Evolutionary conservation across 1,140 invertebrate genomes (phyloP), one percentile per base, ranked within the genome.

Genomic region (Rhynchophorus ferrugineus): DNA sequence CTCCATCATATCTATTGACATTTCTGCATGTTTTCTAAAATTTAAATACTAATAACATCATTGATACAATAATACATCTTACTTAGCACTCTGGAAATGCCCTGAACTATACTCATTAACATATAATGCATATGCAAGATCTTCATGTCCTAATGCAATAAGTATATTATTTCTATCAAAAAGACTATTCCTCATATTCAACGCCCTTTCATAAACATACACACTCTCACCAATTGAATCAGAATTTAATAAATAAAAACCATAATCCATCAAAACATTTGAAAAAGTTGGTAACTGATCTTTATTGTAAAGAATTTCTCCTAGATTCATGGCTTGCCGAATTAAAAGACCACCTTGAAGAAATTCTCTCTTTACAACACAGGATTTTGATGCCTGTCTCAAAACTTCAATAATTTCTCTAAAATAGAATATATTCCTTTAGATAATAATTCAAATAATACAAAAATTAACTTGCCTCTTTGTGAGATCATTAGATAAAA

Each of bases 31-130:
- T 52, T 84, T 78, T 57, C 82, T 85, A 63, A 44, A 65, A 69
- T 58, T 61, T 60, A n/a, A 21, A 19, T 49, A 34, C 3, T 20
- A 43, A 44, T 20, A 47, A 35, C 6, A 35, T 37, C 18, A 42
- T 41, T 9, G 8, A 48, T 37, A 38, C n/a, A 18, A 47, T 8
- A 17, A 36, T 9, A 36, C 17, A 13, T n/a, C 47, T 61, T 69
- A 82, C 77, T 79, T 79, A 16, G 90, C 89, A 69, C 81, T 77
- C 56, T 77, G 75, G 70, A 95, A 95, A 54, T 83, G 80, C 3
- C 91, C 90, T 8, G 87, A 84, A 65, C 82, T 91, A 68, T 96
- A 95, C 72, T 95, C 90, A 38, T 86, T 79, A 7, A 95, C 90
- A 68, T 95, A 95, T 13, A 88, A 80, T 21, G 89, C 89, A 73